phyloP scores from a whole-genome alignment of 1,140 invertebrate genomes.

The Drosophila takahashii region DNA sequence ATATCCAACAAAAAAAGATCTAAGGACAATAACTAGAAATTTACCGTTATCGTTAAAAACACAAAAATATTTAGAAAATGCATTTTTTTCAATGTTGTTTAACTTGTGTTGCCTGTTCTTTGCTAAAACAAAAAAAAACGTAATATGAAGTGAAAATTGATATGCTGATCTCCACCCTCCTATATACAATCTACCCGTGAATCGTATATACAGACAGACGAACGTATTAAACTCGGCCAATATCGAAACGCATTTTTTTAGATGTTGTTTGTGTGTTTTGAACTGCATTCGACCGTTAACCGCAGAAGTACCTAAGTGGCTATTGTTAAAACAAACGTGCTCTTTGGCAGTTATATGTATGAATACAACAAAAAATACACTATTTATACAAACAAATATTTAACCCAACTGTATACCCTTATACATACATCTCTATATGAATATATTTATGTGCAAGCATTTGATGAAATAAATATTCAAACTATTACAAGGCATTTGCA shows the following conservation, averaged over 20 bases:
- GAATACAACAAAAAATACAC: constrained; percentile 42
- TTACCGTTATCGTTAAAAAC: constrained; percentile 71
- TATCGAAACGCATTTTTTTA: constrained; percentile 76
- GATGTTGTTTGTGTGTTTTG: constrained; percentile 71
- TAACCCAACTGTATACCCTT: constrained; percentile 58
- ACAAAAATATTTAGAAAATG: constrained; percentile 54
- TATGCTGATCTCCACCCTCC: constrained; percentile 69
- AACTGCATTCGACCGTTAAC: constrained; percentile 72
- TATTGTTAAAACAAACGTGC: constrained; percentile 64
- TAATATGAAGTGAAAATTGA: constrained; percentile 53
- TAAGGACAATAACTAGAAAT: constrained; percentile 80
- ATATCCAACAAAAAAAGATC: constrained; percentile 62
- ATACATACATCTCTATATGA: constrained; percentile 70
- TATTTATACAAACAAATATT: constrained; percentile 60
- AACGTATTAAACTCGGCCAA: constrained; percentile 61
- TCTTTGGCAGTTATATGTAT: constrained; percentile 55
- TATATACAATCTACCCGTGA: constrained; percentile 27
- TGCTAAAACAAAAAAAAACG: constrained; percentile 11
- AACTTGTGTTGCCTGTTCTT: constrained; percentile 50
- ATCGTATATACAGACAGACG: constrained; percentile 38
- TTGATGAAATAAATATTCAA: constrained; percentile 76
- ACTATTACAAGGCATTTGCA: constrained; percentile 50
- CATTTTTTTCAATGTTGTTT: constrained; percentile 66
- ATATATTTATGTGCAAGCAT: constrained; percentile 72
- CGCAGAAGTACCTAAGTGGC: constrained; percentile 75